phyloP scores from a whole-genome alignment of 1,140 invertebrate genomes.

The Leptoteleia sp. region DNA sequence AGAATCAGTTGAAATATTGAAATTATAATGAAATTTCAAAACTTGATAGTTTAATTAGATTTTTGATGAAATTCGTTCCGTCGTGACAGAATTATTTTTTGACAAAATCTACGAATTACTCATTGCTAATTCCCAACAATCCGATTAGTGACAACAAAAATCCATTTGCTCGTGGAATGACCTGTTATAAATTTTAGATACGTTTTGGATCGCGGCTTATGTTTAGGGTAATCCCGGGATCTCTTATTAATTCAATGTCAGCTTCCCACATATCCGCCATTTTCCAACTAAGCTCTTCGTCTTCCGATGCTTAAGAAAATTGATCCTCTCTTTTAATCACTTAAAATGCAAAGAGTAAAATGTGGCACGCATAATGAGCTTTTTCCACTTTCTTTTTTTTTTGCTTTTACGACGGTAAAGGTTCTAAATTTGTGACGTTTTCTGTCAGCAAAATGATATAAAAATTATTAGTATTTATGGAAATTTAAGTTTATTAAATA shows the following conservation, averaged over 20 bases:
- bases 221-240: conserved; percentile 23
- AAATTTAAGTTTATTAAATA: too few species aligned
- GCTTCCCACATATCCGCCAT: background rate
- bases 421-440: too few species aligned
- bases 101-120: conserved; percentile 1
- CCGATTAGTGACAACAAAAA: conserved; percentile 25
- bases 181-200: conserved; percentile 17
- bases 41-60: too few species aligned
- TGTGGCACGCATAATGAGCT: background rate
- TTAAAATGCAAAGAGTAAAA: conserved; percentile 4
- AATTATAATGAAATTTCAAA: too few species aligned
- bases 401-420: too few species aligned
- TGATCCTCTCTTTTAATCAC: background rate
- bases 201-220: conserved; percentile 19
- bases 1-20: too few species aligned
- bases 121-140: conserved; percentile 1
- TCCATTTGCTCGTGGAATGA: conserved; percentile 22
- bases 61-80: too few species aligned
- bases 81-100: too few species aligned
- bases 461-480: too few species aligned
- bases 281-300: conserved; percentile 10
- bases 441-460: too few species aligned
- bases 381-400: too few species aligned
- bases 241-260: conserved; percentile 28
- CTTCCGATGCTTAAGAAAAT: conserved; percentile 7